These are phyloP conservation scores for Heliconius nattereri DNA, from an alignment of 1,140 invertebrate species.

Conservation along the genomic window DNA sequence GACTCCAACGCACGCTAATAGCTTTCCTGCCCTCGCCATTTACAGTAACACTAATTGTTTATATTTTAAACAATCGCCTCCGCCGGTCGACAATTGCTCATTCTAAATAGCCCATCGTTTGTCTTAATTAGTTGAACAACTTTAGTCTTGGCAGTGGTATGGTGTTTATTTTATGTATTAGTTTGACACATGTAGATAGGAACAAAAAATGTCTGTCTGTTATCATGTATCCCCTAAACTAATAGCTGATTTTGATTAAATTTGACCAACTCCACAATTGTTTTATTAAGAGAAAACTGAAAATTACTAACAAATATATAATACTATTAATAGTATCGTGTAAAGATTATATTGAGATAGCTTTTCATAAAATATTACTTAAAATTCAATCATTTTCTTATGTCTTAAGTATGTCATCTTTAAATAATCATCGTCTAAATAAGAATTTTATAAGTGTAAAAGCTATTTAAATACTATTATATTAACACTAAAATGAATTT, in stretches of 20 bases:
- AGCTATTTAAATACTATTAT: not conserved
- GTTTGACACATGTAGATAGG: not conserved
- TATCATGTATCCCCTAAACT: not conserved
- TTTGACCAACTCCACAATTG: too few relatives aligned
- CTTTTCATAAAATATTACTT: not conserved
- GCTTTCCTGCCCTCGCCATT: not conserved
- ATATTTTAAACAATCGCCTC: not conserved
- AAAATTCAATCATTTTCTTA: not conserved
- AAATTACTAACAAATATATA: too few relatives aligned
- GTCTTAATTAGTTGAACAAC: not conserved
- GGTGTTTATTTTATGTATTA: not conserved
- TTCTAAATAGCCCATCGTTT: slow-evolving; percentile 21
- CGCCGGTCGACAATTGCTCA: not conserved
- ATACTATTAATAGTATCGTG: too few relatives aligned
- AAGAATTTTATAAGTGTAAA: not conserved
- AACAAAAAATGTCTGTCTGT: not conserved
- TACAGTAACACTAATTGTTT: slow-evolving; percentile 1
- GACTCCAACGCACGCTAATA: not conserved
- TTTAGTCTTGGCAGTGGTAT: not conserved
- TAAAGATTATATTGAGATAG: too few relatives aligned
- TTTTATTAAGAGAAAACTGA: too few relatives aligned
- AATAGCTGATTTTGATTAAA: too few relatives aligned
- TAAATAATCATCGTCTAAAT: not conserved
- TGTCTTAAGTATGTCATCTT: not conserved
- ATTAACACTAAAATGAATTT: not conserved